Percentiles rank a stretch among this genome's conserved stretches.
These are phyloP conservation scores for Mesocentrotus franciscanus DNA, from an alignment of 53 echinoderm and acorn worm genomes.

Conservation along the genomic window DNA sequence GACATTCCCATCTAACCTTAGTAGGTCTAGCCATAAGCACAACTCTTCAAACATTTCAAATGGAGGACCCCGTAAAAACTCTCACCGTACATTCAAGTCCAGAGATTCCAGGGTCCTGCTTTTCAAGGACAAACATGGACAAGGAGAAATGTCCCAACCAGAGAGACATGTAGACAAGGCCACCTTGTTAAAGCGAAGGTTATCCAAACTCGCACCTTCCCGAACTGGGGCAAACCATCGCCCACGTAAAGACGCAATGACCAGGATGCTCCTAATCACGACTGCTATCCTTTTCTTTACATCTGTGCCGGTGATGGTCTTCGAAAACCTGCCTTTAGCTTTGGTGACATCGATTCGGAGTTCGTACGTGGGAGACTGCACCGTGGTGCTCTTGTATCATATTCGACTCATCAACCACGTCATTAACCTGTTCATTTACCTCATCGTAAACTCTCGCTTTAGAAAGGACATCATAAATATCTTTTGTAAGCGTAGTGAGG, in stretches of 20 bases:
- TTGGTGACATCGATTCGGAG: not conserved
- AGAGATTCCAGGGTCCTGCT: not conserved
- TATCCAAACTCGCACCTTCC: not conserved
- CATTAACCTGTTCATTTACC: constrained; percentile 20
- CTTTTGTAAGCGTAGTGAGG: not conserved
- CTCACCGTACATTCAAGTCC: not conserved
- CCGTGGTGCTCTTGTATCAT: not conserved
- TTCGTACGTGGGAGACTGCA: not conserved
- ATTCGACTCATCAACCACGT: not conserved
- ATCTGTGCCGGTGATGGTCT: not conserved
- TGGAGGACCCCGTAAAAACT: not conserved
- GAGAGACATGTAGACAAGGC: no score
- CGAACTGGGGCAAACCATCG: not conserved
- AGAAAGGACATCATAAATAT: not conserved
- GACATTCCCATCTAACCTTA: not conserved
- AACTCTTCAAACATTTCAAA: not conserved
- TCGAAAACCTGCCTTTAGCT: constrained; percentile 15
- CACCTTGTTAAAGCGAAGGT: not conserved
- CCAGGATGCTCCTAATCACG: constrained; percentile 23
- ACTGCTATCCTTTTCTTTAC: not conserved
- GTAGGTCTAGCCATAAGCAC: not conserved
- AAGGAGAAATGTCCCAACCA: no score
- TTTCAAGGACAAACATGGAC: not conserved
- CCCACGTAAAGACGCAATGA: constrained; percentile 27
- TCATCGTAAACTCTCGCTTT: constrained; percentile 5